Conservation (phyloP, 2,113 vertebrate species). For the Athene cunicularia region DNA sequence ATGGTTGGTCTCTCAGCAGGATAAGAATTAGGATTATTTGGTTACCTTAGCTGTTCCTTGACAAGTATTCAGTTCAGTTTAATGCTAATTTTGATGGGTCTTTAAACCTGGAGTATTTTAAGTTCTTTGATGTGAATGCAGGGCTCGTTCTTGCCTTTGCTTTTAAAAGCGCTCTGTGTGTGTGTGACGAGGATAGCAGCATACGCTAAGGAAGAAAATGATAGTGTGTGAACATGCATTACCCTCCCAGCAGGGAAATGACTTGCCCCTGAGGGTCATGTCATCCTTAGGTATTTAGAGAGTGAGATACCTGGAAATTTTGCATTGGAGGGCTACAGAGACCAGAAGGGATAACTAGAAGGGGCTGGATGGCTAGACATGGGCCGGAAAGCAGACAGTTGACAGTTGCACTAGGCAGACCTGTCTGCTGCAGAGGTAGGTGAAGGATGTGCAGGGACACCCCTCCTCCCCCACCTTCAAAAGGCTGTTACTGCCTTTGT, state of each 20-base stretch:
- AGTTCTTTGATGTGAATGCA: background rate
- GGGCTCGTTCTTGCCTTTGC: background rate
- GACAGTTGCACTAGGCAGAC: background rate
- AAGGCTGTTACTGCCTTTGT: background rate
- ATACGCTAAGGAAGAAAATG: conserved; percentile 29
- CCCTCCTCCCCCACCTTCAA: background rate
- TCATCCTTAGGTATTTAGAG: background rate
- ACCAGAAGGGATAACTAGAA: background rate
- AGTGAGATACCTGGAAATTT: conserved; percentile 41
- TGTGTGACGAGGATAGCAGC: conserved; percentile 23
- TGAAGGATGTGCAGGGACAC: accelerated
- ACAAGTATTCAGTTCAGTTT: background rate
- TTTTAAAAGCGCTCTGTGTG: background rate
- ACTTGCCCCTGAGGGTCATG: background rate
- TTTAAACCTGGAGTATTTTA: background rate
- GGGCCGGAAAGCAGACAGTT: background rate
- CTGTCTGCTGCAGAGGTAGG: background rate
- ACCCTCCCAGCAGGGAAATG: background rate
- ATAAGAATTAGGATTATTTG: background rate
- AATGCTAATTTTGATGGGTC: background rate
- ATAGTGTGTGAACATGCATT: conserved; percentile 25
- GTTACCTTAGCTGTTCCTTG: background rate
- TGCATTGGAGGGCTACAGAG: background rate
- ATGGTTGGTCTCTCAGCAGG: background rate
- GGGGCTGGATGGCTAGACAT: background rate